Evolutionary conservation across 1,140 invertebrate genomes (phyloP).

Genomic region (Cydia pomonella): DNA sequence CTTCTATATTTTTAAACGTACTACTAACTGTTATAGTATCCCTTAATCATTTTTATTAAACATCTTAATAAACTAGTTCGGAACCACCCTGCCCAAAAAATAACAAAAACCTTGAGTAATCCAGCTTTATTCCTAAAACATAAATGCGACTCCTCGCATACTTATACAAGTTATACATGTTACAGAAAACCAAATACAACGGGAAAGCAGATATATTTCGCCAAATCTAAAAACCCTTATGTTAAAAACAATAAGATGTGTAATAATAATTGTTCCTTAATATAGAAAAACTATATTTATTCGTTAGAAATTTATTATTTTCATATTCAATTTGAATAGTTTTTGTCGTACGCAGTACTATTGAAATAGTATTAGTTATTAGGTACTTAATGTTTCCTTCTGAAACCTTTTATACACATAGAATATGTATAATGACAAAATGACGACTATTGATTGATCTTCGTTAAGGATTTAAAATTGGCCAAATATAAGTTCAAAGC

Average conservation of each 20-base stretch:
- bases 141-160: neutral
- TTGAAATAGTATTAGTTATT: neutral
- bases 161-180: too few species aligned
- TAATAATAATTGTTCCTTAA: neutral
- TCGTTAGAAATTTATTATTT: neutral
- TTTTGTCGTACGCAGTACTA: neutral
- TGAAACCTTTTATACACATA: neutral
- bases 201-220: neutral
- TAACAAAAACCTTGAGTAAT: neutral
- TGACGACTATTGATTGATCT: neutral
- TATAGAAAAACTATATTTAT: neutral
- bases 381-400: neutral
- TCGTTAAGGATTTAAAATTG: neutral
- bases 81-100: neutral
- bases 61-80: too few species aligned
- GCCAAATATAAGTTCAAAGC: conserved; percentile 2
- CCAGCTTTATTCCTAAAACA: conserved; percentile 15
- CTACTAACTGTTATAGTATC: too few species aligned
- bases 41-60: too few species aligned
- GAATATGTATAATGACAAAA: neutral
- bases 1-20: too few species aligned
- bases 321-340: neutral
- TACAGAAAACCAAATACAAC: neutral
- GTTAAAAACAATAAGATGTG: too few species aligned
- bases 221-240: neutral